Evolutionary conservation across 2,113 vertebrate species (phyloP), one percentile per base, ranked within the genome.

Genomic region (Aegotheles bennettii): DNA sequence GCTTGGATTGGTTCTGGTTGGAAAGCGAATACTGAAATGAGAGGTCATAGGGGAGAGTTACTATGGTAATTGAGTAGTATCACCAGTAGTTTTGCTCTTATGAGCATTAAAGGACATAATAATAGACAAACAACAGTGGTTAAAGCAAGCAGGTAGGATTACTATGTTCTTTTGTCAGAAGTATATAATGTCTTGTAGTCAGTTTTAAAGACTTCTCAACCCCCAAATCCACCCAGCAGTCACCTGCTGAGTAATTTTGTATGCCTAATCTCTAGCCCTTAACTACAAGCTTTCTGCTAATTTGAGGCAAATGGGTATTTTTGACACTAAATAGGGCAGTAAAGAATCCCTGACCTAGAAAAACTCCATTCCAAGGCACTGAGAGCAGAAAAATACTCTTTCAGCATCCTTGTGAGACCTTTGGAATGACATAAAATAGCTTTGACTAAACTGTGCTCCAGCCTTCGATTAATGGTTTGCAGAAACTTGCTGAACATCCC

Each of bases 61-160:
- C 99, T 99, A 99, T 99, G 99, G 98, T 99, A 99, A 99, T 99
- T 99, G 98, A 98, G 98, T 98, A 98, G 98, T 97, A 97, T 99
- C 98, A 98, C 98, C 98, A 98, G 98, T 99, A 98, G 98, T 98
- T 98, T 98, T 98, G 98, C 98, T 98, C 98, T 98, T 98, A 98
- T 98, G 98, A 98, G 98, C 98, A 97, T 97, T 98, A 98, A 98
- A 98, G 97, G 96, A 97, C 97, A 97, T 98, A 98, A 99, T 99
- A 99, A 99, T 98, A 97, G 98, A 98, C 98, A 98, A 98, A 98
- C 98, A 98, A 99, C 98, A 98, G 98, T 98, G 98, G 98, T 99
- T 98, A 99, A 99, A 99, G 98, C 98, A 98, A 99, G 98, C 99
- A 99, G 99, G 99, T 99, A 99, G 99, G 98, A 99, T 99, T 99